Evolutionary conservation across 1,140 invertebrate species (phyloP), one percentile per base, ranked within the genome.

Genomic region (Drepana arcuata): DNA sequence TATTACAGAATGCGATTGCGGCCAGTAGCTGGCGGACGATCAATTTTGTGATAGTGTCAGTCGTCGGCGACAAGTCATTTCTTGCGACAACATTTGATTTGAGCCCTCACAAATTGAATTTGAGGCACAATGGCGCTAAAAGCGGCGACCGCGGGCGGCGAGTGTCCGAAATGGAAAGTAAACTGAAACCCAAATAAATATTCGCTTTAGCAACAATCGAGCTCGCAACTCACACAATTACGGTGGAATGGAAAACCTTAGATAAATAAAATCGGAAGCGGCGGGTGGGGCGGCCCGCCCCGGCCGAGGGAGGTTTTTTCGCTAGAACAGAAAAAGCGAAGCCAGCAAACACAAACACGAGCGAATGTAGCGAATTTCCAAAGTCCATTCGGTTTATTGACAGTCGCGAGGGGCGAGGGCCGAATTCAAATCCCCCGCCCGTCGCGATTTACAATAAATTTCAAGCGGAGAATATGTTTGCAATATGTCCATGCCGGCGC

Each of bases 41-140:
- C 75, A 71, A 78, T 75, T 75, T 80, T 68, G 68, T 72, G 75
- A 80, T 80, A 80, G 49, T 57, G 72, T 75, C 75, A 73, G 39
- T 63, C 60, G 53, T n/a, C 54, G 59, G 48, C 53, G 53, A 65
- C 60, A 54, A 68, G 53, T 70, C 64, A 71, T 74, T 65, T 66
- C 73, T 57, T 58, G 34, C 46, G 63, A 62, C 66, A 72, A 71
- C 70, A 64, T 74, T 68, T 59, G 56, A 74, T 72, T 69, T 54
- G 52, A 57, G 49, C 47, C 52, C 52, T 56, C 53, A 43, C 68
- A 71, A 77, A 80, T 77, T 77, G 53, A 71, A 77, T 80, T 72
- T 73, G 62, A 50, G 38, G 57, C 55, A 68, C 70, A 77, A 74
- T 69, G 45, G 49, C 50, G 33, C 51, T 21, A 41, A 50, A 48